phyloP scores from a whole-genome alignment of 1,140 invertebrate species.

The Drosophila ficusphila region DNA sequence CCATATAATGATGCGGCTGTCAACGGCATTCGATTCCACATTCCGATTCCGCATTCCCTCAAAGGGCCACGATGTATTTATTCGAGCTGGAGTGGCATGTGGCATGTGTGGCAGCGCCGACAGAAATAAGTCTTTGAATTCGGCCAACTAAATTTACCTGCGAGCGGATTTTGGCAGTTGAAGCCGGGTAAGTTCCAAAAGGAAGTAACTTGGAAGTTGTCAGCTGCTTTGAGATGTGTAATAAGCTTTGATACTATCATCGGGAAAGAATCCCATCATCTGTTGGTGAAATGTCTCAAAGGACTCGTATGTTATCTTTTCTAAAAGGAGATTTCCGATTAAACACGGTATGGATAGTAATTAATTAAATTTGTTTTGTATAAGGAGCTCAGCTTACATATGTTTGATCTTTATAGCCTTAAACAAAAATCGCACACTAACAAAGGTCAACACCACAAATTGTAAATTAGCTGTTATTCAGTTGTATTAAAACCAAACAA shows the following conservation, averaged over 20 bases:
- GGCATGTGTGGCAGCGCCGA: conserved; percentile 36
- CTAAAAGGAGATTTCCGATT: background rate
- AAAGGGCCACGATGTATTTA: conserved; percentile 40
- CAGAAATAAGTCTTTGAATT: conserved; percentile 37
- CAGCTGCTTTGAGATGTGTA: conserved; percentile 1
- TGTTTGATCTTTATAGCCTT: too few relatives aligned
- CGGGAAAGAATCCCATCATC: background rate
- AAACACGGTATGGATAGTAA: too few relatives aligned
- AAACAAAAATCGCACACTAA: too few relatives aligned
- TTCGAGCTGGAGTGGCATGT: conserved; percentile 39
- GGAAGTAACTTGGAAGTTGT: conserved; percentile 20
- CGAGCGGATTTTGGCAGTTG: conserved; percentile 17
- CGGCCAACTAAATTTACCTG: conserved; percentile 36
- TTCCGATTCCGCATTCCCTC: conserved; percentile 29
- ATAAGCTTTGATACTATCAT: conserved; percentile 4
- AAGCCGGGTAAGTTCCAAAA: background rate
- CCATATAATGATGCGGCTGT: conserved; percentile 82
- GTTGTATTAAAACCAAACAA: too few relatives aligned
- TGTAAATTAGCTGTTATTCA: too few relatives aligned
- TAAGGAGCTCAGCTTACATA: too few relatives aligned
- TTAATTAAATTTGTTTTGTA: too few relatives aligned
- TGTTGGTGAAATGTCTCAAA: background rate
- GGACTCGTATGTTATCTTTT: background rate
- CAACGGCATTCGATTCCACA: conserved; percentile 64
- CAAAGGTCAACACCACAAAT: too few relatives aligned